phyloP scores from a whole-genome alignment of 35 echinoderm and acorn worm genomes.

The Amphiura filiformis region DNA sequence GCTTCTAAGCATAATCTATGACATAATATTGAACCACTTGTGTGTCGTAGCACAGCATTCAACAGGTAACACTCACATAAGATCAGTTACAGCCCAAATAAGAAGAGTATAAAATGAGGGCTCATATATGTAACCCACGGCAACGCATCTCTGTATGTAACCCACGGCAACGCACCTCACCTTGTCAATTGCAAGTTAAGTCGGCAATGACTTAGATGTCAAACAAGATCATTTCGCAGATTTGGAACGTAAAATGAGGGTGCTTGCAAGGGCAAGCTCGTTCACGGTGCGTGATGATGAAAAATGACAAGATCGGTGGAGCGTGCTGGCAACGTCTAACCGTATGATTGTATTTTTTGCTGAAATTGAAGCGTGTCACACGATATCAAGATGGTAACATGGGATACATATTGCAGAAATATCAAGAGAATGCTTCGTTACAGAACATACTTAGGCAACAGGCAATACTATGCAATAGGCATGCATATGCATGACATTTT shows the following conservation, averaged over 20 bases:
- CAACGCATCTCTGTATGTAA: neutral
- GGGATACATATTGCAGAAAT: too few species aligned
- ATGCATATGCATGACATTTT: too few species aligned
- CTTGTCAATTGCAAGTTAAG: neutral
- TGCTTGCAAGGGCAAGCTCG: neutral
- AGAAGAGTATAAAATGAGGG: neutral
- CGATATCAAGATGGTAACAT: too few species aligned
- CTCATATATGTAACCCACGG: neutral
- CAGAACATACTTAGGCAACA: too few species aligned
- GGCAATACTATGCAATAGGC: too few species aligned
- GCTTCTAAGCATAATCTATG: neutral
- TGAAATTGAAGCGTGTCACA: too few species aligned
- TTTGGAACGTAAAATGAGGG: conserved; percentile 11
- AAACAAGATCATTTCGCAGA: conserved; percentile 1
- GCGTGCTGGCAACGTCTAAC: too few species aligned
- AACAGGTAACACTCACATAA: neutral
- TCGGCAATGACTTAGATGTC: neutral
- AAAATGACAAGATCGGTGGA: neutral
- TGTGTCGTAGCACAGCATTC: neutral
- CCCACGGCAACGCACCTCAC: neutral
- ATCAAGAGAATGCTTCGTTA: too few species aligned
- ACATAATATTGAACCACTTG: neutral
- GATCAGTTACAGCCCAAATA: neutral
- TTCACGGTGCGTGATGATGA: neutral
- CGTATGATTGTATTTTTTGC: too few species aligned